A percentile compares a stretch with the other conserved stretches of the same genome.
phyloP scores from a whole-genome alignment of 2,797 vertebrate genomes.

The Menidia menidia region DNA sequence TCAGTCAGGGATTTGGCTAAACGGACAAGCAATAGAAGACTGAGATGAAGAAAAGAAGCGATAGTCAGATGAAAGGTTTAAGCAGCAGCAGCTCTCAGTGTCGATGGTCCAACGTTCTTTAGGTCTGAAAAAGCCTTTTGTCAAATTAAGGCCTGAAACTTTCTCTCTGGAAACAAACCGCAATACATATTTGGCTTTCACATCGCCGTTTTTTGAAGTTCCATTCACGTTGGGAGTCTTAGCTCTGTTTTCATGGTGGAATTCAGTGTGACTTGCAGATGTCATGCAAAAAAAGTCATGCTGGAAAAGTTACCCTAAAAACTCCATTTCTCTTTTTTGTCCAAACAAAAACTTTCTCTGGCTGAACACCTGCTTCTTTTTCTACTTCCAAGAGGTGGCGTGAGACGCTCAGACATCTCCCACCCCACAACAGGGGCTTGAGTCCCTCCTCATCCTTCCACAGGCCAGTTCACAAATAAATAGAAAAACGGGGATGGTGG shows the following conservation, averaged over 20 bases:
- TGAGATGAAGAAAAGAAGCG: slow-evolving; percentile 43
- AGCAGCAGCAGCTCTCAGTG: slow-evolving; percentile 17
- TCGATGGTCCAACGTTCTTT: slow-evolving; percentile 67
- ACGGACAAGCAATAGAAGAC: slow-evolving; percentile 46
- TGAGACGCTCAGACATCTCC: slow-evolving; percentile 51
- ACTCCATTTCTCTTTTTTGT: slow-evolving; percentile 71
- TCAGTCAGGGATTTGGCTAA: slow-evolving; percentile 27
- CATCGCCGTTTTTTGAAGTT: slow-evolving; percentile 59
- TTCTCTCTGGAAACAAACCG: slow-evolving; percentile 29
- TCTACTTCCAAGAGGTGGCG: slow-evolving; percentile 64
- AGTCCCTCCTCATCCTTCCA: slow-evolving; percentile 42
- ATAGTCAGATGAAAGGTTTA: slow-evolving; percentile 48
- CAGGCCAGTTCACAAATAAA: slow-evolving; percentile 9
- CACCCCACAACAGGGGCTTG: slow-evolving; percentile 22
- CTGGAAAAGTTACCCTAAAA: slow-evolving; percentile 85
- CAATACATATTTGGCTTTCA: slow-evolving; percentile 70
- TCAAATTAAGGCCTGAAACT: slow-evolving; percentile 69
- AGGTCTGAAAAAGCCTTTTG: slow-evolving; percentile 52
- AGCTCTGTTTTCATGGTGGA: slow-evolving; percentile 75
- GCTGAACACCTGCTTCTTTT: slow-evolving; percentile 49
- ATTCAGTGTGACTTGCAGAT: slow-evolving; percentile 81
- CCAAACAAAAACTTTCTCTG: slow-evolving; percentile 61
- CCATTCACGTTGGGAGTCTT: slow-evolving; percentile 23
- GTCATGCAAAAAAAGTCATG: slow-evolving; percentile 87
- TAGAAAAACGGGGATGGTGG: slow-evolving; percentile 13